Evolutionary conservation across 37 sponge, comb jelly and placozoan species (phyloP).

Genomic region (Petrosia ficiformis): DNA sequence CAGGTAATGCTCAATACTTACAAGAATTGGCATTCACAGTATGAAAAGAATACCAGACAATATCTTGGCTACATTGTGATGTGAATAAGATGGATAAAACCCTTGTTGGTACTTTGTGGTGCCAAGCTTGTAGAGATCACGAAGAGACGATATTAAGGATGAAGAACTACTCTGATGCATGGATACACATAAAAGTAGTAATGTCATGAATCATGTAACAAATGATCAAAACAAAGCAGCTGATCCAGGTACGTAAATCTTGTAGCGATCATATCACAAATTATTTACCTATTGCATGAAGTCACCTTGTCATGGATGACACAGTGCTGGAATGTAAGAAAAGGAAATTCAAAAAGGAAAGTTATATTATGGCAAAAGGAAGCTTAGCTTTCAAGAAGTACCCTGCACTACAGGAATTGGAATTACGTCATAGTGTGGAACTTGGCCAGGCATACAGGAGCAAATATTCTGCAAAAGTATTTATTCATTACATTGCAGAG

Average conservation of each 20-base stretch:
- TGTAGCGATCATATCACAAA: too few relatives aligned
- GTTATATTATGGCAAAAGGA: constrained; percentile 8
- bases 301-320: too few relatives aligned
- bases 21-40: too few relatives aligned
- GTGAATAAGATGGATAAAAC: not conserved
- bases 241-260: too few relatives aligned
- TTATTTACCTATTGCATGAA: too few relatives aligned
- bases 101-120: not conserved
- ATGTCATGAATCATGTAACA: not conserved
- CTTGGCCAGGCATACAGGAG: constrained; percentile 8
- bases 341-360: not conserved
- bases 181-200: not conserved
- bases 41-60: not conserved
- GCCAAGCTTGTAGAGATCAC: not conserved
- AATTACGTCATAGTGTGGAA: constrained; percentile 5
- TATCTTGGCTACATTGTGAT: not conserved
- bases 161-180: not conserved
- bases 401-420: not conserved
- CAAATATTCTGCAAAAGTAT: constrained; percentile 2
- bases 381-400: constrained; percentile 1
- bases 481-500: constrained; percentile 19
- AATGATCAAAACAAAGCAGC: not conserved
- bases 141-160: not conserved
- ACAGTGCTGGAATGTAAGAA: not conserved
- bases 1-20: too few relatives aligned